These are phyloP conservation scores for Takifugu flavidus DNA, from an alignment of 2,113 vertebrate genomes.

Conservation along the genomic window DNA sequence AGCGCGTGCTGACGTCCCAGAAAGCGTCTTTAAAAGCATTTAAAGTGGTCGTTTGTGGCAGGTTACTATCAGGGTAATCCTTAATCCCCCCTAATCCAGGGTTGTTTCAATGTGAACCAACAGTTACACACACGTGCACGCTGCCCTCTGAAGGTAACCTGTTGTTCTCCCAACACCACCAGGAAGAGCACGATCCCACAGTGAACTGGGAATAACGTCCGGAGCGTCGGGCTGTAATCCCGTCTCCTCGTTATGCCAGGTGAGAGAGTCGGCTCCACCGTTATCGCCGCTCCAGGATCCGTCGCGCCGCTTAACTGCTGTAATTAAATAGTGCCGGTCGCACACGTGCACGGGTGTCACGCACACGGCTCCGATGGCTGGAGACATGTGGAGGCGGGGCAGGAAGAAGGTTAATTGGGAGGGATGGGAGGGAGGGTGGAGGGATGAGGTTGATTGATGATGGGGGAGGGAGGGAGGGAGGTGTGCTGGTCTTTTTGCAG, in stretches of 20 bases:
- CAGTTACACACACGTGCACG: background rate
- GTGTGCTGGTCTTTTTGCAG: no score
- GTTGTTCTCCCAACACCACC: background rate
- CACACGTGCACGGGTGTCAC: no score
- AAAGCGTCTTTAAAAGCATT: background rate
- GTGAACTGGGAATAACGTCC: background rate
- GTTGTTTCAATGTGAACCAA: background rate
- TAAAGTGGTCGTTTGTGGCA: conserved; percentile 8
- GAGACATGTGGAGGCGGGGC: background rate
- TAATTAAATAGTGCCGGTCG: conserved; percentile 17
- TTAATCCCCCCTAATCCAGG: conserved; percentile 3
- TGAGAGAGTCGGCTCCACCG: conserved; percentile 4
- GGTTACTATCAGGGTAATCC: conserved; percentile 19
- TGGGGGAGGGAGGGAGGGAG: no score
- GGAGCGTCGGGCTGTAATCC: background rate
- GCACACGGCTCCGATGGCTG: no score
- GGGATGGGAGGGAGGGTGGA: conserved; percentile 16
- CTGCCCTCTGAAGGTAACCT: no score
- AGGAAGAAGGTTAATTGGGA: background rate
- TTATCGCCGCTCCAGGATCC: conserved; percentile 7
- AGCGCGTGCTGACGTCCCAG: no score
- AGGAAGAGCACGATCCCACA: background rate
- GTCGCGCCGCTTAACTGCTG: background rate
- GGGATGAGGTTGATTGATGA: no score
- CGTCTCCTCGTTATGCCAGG: conserved; percentile 3